Base-by-base conservation (phyloP, 2,888 invertebrate genomes). In the Margaritifera margaritifera region DNA sequence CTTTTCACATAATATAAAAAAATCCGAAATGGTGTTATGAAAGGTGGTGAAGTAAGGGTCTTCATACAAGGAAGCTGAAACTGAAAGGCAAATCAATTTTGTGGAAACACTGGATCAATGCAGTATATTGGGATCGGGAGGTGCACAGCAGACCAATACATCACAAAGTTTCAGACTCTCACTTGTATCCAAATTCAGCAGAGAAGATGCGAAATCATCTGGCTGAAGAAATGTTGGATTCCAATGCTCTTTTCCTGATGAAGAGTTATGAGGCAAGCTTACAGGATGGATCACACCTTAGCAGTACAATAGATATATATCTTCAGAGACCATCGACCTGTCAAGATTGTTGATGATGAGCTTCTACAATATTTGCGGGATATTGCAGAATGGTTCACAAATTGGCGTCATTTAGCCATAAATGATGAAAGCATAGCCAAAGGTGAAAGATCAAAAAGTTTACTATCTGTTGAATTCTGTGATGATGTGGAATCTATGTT, bases 1-100 rank as follows among this genome's bases (percentile, higher is more conserved):
- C 56, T 63, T 67, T 67, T 64, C 63, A 18, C 67, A 71, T 55
- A 64, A 64, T 27, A 63, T 71, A 66, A 71, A 52, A 71, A 71
- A 31, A 20, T 66, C 27, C 57, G 71, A 52, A 71, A 71, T 52
- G 27, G 55, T 19, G 51, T 42, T n/a, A n/a, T n/a, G n/a, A n/a
- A n/a, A n/a, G n/a, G n/a, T n/a, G n/a, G n/a, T n/a, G n/a, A n/a
- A 55, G 42, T 24, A 31, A 31, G 31, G 2, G 31, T 31, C 31
- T 31, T 31, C 59, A 69, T 25, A 65, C 65, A 25, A 55, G 54
- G 42, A 64, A 61, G 52, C 25, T 69, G 50, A 24, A 20, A 50
- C 42, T 42, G 19, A 50, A 65, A 22, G 64, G 61, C 20, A 54
- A 57, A 22, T 56, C 8, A 51, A 69, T 69, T 61, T 54, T 52